Percentiles rank a stretch among this genome's conserved stretches.
Conservation (phyloP, 2,113 vertebrate genomes). For the Sorex araneus region DNA sequence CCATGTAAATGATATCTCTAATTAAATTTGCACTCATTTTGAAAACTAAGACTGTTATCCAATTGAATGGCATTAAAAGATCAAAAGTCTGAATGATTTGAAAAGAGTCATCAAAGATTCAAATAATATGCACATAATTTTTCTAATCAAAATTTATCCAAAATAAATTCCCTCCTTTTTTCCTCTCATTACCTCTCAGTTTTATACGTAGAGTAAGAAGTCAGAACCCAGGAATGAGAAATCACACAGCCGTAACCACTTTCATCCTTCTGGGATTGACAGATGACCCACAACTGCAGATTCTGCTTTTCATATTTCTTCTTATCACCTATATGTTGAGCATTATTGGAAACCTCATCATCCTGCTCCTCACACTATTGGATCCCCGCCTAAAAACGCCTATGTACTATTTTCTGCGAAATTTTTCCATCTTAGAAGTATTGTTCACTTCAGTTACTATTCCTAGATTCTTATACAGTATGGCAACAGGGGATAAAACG, state of each 20-base stretch:
- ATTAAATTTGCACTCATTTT: too few relatives aligned
- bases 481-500: background rate
- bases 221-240: background rate
- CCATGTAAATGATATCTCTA: too few relatives aligned
- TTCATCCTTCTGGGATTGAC: background rate
- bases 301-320: slow-evolving; percentile 11
- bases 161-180: background rate
- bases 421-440: slow-evolving; percentile 50
- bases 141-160: background rate
- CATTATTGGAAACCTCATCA: slow-evolving; percentile 19
- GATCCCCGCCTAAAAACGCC: slow-evolving; percentile 40
- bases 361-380: slow-evolving; percentile 23
- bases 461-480: slow-evolving; percentile 38
- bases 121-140: background rate
- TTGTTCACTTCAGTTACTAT: slow-evolving; percentile 48
- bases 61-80: too few relatives aligned
- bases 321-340: slow-evolving; percentile 53
- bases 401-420: slow-evolving; percentile 60
- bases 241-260: background rate
- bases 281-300: background rate
- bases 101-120: too few relatives aligned
- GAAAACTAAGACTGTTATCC: too few relatives aligned
- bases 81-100: too few relatives aligned
- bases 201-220: background rate
- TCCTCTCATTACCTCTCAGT: background rate